phyloP scores from a whole-genome alignment of 2,797 vertebrate species.

The Urophycis tenuis region DNA sequence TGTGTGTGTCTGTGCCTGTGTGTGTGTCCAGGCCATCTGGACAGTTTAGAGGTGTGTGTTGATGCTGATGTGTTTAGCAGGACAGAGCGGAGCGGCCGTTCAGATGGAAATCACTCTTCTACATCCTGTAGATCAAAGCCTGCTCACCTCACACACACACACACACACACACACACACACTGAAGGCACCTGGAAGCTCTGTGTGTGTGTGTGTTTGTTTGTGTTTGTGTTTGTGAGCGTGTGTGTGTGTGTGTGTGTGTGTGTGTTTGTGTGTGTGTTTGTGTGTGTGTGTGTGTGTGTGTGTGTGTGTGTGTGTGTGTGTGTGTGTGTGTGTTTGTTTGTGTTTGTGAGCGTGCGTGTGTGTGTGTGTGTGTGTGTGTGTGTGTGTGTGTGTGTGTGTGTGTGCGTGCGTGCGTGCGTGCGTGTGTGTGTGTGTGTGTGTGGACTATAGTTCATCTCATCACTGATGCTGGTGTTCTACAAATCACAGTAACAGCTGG shows the following conservation, averaged over 20 bases:
- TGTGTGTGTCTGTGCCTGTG: conserved; percentile 17
- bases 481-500: conserved; percentile 69
- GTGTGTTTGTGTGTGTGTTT: conserved; percentile 26
- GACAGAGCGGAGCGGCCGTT: conserved; percentile 53
- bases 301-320: conserved; percentile 36
- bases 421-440: conserved; percentile 31
- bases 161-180: conserved; percentile 14
- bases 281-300: conserved; percentile 29
- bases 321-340: conserved; percentile 23
- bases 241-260: conserved; percentile 40
- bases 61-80: conserved; percentile 77
- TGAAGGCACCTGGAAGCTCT: too few species aligned
- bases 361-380: conserved; percentile 36
- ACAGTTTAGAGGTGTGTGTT: conserved; percentile 69
- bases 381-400: conserved; percentile 20
- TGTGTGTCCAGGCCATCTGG: conserved; percentile 68
- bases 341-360: conserved; percentile 30
- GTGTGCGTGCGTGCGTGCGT: conserved; percentile 35
- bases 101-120: conserved; percentile 59
- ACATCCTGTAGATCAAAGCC: conserved; percentile 55
- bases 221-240: too few species aligned
- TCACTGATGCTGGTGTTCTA: conserved; percentile 41
- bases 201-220: conserved; percentile 19
- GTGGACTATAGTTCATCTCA: conserved; percentile 23
- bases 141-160: conserved; percentile 30